Evolutionary conservation across 2,113 vertebrate genomes (phyloP), one percentile per base, ranked within the genome.

Genomic region (Chamaetylas fuelleborni): DNA sequence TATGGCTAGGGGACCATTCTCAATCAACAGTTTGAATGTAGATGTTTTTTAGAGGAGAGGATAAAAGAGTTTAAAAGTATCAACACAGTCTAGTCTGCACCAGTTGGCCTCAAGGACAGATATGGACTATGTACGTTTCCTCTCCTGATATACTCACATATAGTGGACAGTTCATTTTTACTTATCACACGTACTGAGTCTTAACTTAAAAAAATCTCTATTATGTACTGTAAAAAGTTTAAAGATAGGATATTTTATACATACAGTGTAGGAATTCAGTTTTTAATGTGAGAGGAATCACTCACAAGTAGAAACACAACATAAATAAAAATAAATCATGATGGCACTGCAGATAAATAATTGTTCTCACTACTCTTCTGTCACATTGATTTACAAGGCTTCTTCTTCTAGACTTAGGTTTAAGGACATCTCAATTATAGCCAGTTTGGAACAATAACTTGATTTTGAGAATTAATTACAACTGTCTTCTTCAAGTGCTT

Each of bases 381-480:
- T 69, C 76, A 90, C 34, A 26, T 25, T 95, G 89, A 90, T 93
- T 95, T 94, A 92, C 84, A 96, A 51, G 45, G 14, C 9, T 86
- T 11, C 69, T 91, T 90, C 42, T 72, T 60, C 76, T 60, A 92
- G 54, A 65, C 76, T 71, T 92, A 58, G 42, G 38, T 86, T 92
- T 87, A 66, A 33, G 64, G 64, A 73, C 19, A 81, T 38, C 50
- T 95, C 56, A 76, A 19, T 86, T 96, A 62, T n/a, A 69, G 33
- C 61, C 38, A 69, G 5, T 31, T 88, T 93, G 20, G 34, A 87
- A 34, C 5, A 69, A 31, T 56, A 83, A 48, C 42, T 86, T 88
- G 60, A 89, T 93, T 96, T 85, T 79, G 43, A 93, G 53, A 72
- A 77, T 84, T 93, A 43, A 53, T 70, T 86, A 19, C 24, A 71